Evolutionary conservation across 2,888 invertebrate genomes (phyloP), one percentile per base, ranked within the genome.

Genomic region (Apodemia zela): DNA sequence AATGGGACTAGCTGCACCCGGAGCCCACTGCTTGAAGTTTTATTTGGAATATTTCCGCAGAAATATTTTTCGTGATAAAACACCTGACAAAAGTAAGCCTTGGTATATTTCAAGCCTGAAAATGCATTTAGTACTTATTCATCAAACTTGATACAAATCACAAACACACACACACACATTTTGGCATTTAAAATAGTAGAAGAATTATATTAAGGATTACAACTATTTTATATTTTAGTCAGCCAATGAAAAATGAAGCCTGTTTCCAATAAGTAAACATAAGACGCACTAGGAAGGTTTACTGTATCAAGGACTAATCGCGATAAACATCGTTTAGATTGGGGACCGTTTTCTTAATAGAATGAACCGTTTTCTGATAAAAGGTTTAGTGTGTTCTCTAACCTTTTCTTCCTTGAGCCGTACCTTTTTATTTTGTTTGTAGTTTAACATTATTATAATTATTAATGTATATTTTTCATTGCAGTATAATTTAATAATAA

Each of bases 351-450:
- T 42, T 42, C 42, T 42, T 42, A 42, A 42, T 42, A 42, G 42
- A 42, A 42, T 42, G 42, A 42, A 42, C 42, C 42, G 42, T 42
- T 42, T 38, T 38, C 38, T 38, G 38, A 38, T 38, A 38, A 38
- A 38, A 38, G 38, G 38, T 38, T 38, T 38, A 38, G 8, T 59
- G 15, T 38, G 25, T 60, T 60, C 60, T 59, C 17, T 15, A 59
- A 59, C 59, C 21, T 35, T 60, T 42, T 59, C 18, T 60, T 25
- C 38, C 18, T 60, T 42, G 45, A 42, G 60, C 18, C 38, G 42
- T 59, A 59, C 17, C 17, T 17, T 38, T 13, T 42, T 45, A 25
- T 58, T 68, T 35, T 35, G 10, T 35, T 35, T 35, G 35, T 35
- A 35, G 35, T 35, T 35, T 8, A 35, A 8, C 35, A 35, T 35